A percentile compares a stretch with the other conserved stretches of the same genome.
phyloP scores from a whole-genome alignment of 2,888 invertebrate species.

The Heliconius sara region DNA sequence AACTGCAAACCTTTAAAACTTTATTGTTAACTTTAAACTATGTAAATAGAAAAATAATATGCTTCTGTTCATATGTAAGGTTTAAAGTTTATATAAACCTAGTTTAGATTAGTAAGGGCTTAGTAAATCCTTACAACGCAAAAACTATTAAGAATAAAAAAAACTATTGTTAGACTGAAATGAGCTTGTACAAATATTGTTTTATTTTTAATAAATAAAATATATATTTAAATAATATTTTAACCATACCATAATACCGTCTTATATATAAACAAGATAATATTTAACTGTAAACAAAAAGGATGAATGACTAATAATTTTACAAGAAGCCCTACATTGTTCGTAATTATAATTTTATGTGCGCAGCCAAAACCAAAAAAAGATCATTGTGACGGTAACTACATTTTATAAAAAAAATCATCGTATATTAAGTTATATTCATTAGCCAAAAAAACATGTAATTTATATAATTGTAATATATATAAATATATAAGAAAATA shows the following conservation, averaged over 20 bases:
- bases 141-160: not conserved
- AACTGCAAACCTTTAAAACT: constrained; percentile 5
- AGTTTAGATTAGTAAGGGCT: not conserved
- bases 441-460: not conserved
- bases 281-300: too few relatives aligned
- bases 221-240: too few relatives aligned
- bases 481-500: not conserved
- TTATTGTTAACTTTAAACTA: constrained; percentile 27
- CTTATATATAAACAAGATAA: too few relatives aligned
- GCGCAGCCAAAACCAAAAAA: not conserved
- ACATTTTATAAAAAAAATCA: not conserved
- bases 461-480: not conserved
- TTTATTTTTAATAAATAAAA: too few relatives aligned
- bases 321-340: not conserved
- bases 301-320: not conserved
- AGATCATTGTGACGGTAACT: not conserved
- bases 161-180: too few relatives aligned
- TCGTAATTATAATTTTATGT: not conserved
- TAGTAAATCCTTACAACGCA: not conserved
- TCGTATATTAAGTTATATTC: not conserved
- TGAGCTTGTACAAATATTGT: too few relatives aligned
- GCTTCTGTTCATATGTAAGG: constrained; percentile 10
- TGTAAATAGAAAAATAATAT: constrained; percentile 28
- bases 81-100: constrained; percentile 6
- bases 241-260: too few relatives aligned